phyloP scores from a whole-genome alignment of 2,797 vertebrate genomes.

The Pampus argenteus region DNA sequence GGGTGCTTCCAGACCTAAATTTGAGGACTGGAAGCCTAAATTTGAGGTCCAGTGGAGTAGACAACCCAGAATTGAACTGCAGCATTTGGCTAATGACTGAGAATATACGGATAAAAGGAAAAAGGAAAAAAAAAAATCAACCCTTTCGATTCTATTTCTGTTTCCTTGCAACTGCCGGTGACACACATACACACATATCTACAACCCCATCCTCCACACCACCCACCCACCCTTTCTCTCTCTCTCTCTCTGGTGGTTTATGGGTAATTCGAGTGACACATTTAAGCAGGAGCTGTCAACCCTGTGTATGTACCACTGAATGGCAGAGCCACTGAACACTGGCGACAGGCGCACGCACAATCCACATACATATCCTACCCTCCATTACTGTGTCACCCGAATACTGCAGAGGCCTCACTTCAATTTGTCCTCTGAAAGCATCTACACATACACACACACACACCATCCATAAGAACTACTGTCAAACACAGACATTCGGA shows the following conservation, averaged over 20 bases:
- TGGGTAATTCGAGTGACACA: constrained; percentile 84
- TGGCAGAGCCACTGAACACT: constrained; percentile 71
- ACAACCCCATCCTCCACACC: constrained; percentile 16
- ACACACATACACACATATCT: constrained; percentile 21
- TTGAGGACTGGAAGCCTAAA: constrained; percentile 24
- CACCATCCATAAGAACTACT: constrained; percentile 31
- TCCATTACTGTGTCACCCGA: constrained; percentile 60
- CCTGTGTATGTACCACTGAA: constrained; percentile 73
- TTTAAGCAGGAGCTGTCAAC: constrained; percentile 84
- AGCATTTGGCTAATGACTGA: constrained; percentile 30
- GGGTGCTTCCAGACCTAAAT: constrained; percentile 11
- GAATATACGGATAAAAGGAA: constrained; percentile 24
- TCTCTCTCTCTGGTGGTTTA: constrained; percentile 64
- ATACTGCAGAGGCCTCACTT: constrained; percentile 50
- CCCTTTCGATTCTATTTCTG: constrained; percentile 11
- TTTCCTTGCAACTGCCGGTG: constrained; percentile 34
- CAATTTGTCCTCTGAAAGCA: constrained; percentile 46
- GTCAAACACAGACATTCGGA: constrained; percentile 30
- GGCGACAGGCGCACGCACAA: constrained; percentile 56
- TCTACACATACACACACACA: constrained; percentile 20
- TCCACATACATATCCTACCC: constrained; percentile 43
- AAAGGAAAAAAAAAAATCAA: constrained; percentile 14
- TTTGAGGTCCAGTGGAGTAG: constrained; percentile 5
- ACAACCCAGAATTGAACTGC: constrained; percentile 9
- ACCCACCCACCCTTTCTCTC: constrained; percentile 31